A percentile compares a stretch with the other conserved stretches of the same genome.
phyloP scores from a whole-genome alignment of 1,140 invertebrate species.

The Ceratosolen fusciceps region DNA sequence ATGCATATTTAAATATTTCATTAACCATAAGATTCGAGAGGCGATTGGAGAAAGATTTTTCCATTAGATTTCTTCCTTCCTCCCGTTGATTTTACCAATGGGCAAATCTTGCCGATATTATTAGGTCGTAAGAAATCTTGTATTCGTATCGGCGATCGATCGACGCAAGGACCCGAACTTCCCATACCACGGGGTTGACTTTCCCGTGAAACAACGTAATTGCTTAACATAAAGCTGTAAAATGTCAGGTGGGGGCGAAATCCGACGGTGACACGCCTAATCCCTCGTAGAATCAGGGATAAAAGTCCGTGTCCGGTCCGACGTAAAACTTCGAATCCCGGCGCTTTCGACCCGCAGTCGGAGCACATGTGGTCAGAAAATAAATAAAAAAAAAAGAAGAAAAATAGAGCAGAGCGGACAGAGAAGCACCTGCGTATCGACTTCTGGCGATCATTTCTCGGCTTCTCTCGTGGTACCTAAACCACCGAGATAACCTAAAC shows the following conservation, averaged over 20 bases:
- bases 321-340: not conserved
- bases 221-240: not conserved
- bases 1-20: no score
- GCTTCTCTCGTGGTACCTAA: not conserved
- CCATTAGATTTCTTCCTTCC: no score
- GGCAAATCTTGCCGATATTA: no score
- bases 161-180: not conserved
- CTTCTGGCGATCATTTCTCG: constrained; percentile 58
- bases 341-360: not conserved
- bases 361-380: not conserved
- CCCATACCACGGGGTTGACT: no score
- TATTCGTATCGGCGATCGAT: not conserved
- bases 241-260: not conserved
- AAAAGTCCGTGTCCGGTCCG: not conserved
- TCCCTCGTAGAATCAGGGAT: constrained; percentile 4
- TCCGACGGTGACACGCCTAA: not conserved
- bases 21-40: no score
- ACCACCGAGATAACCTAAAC: no score
- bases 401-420: not conserved
- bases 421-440: constrained; percentile 50
- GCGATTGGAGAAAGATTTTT: no score
- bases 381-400: not conserved
- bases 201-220: not conserved
- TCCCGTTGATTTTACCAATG: no score
- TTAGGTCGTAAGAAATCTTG: no score